Evolutionary conservation across 1,140 invertebrate genomes (phyloP), one percentile per base, ranked within the genome.

Genomic region (Temnothorax curvispinosus): DNA sequence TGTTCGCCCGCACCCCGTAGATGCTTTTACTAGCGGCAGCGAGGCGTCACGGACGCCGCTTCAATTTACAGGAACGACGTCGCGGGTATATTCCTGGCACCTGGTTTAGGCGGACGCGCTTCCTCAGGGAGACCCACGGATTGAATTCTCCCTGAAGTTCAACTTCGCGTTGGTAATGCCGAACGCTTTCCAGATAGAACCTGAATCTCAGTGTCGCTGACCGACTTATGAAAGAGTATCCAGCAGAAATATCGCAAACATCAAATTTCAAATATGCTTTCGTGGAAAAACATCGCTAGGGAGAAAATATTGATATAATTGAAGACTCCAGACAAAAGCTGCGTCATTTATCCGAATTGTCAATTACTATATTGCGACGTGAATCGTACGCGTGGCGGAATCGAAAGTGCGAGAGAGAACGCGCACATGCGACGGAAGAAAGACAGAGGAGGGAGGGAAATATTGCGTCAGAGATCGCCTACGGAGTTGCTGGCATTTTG

Each of bases 401-500:
- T 52, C 58, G 71, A 38, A 41, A 32, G 50, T 60, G 76, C 44
- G 27, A 80, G 72, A 52, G 67, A 85, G 78, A 77, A 71, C 52
- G 60, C 32, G 75, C 15, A 9, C 2, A 27, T 13, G 65, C 18
- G 56, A 54, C 58, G 62, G 21, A 56, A 89, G 60, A 88, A 52
- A 81, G 71, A 78, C 8, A 8, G 52, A 76, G 47, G 52, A 76
- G 67, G 56, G 78, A 87, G 87, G 56, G 82, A 88, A 67, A 84
- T 58, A 58, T 93, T 92, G 91, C 92, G 72, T 92, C 91, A 93
- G 88, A 92, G 87, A 91, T 89, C 92, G 88, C 62, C 65, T 77
- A 58, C 84, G 65, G 89, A 91, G 88, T 85, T 78, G 91, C 90
- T 93, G 92, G 91, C 92, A 93, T 93, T 93, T 93, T 85, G 90